Base-by-base conservation (phyloP, 2,797 vertebrate species). In the Bryconaethiops microstoma region DNA sequence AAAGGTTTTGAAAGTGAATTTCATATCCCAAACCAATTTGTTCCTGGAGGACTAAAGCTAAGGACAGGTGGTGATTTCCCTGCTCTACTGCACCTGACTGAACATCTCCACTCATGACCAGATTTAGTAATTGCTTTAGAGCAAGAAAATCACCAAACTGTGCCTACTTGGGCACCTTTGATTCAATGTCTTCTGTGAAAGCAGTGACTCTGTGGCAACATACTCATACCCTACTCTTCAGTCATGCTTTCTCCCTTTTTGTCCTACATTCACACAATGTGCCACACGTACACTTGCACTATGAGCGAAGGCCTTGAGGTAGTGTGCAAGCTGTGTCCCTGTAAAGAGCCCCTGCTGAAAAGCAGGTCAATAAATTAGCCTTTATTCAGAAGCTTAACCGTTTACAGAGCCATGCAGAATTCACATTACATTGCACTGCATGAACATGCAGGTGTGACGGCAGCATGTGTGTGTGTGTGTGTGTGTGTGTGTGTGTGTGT, bases 131-230 rank as follows among this genome's bases (percentile, higher is more conserved):
- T 5, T 0, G 7, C 7, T 3, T 19, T 5, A 63, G 4, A 29
- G 13, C 60, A 29, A 4, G 7, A 29, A 40, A 35, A 35, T 17
- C 62, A 29, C 25, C 13, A 4, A 35, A 29, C 60, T 64, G 35
- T 2, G 29, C 35, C 10, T 17, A 40, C 14, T 70, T 81, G 78
- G 84, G 87, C 29, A 39, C 14, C 35, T 29, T 5, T 39, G 14
- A 84, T 89, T 90, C 88, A 74, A 80, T 59, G 19, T 72, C 89
- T 59, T 68, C 54, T 39, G 50, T 35, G 19, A 82, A 90, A 90
- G 77, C 87, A 7, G 64, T 50, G 90, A 86, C 92, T 79, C 91
- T 86, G 92, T 92, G 88, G 90, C 85, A 91, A 93, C 92, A 87
- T 92, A 94, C 93, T 93, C 90, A 93, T 89, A 93, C 72, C 73